Evolutionary conservation across 1,140 invertebrate species (phyloP).

Genomic region (Sycophaga agraensis): DNA sequence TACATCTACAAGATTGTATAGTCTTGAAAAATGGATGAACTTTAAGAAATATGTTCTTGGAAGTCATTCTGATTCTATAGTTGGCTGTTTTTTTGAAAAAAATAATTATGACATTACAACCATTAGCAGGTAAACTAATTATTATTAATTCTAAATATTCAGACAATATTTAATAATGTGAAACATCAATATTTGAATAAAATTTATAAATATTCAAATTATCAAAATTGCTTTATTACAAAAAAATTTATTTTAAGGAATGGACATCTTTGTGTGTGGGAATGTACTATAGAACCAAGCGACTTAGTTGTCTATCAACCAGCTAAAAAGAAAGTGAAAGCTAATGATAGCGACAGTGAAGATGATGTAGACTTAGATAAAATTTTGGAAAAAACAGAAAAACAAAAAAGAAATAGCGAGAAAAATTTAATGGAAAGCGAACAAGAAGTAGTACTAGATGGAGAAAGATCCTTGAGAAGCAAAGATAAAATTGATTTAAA

Average conservation of each 20-base stretch:
- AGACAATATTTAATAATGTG: neutral
- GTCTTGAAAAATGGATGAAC: slow-evolving; percentile 73
- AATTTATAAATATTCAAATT: neutral
- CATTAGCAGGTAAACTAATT: slow-evolving; percentile 63
- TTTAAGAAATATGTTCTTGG: slow-evolving; percentile 73
- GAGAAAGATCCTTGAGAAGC: slow-evolving; percentile 24
- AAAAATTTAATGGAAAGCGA: slow-evolving; percentile 8
- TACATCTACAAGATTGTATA: slow-evolving; percentile 79
- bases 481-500: slow-evolving; percentile 24
- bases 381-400: slow-evolving; percentile 42
- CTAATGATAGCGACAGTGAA: slow-evolving; percentile 54
- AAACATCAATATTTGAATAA: neutral
- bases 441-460: neutral
- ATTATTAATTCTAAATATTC: neutral
- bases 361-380: slow-evolving; percentile 54
- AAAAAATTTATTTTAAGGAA: slow-evolving; percentile 53
- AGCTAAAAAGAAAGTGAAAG: slow-evolving; percentile 54
- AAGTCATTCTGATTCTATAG: slow-evolving; percentile 79
- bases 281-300: slow-evolving; percentile 72
- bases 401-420: slow-evolving; percentile 32
- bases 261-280: slow-evolving; percentile 83
- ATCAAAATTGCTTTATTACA: neutral
- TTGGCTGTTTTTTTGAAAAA: slow-evolving; percentile 85
- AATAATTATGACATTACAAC: slow-evolving; percentile 80
- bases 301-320: slow-evolving; percentile 62